Base-by-base conservation (phyloP, 2,888 invertebrate genomes). In the Leucoptera coffeella region DNA sequence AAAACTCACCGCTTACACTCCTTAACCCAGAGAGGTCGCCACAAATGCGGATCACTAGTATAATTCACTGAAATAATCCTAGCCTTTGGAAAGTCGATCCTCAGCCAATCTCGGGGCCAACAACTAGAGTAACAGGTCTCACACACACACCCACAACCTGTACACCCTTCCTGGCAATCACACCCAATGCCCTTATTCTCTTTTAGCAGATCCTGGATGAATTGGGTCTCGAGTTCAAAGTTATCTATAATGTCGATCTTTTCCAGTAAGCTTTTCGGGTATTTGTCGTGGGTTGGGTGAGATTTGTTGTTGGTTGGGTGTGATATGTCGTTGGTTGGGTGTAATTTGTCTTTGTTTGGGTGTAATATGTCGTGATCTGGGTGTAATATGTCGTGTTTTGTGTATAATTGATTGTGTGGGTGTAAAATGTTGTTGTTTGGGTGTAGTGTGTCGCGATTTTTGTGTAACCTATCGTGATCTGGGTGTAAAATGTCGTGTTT, bases 31-130 rank as follows among this genome's bases (percentile, higher is more conserved):
- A 82, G 50, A 1, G 83, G 82, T 28, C 83, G 69, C 85, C 87
- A 87, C 12, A 85, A 55, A 43, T 82, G 78, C 1, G 82, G 80
- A 39, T 85, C 84, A 2, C 89, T 86, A 0, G 86, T 83, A 43
- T 89, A 91, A 43, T 88, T 88, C 1, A 92, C 59, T 3, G 85
- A 85, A 13, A 92, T 76, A 1, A 92, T 78, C 22, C 92, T 73
- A 0, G 83, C 79, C 1, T 80, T 77, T 0, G 85, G 84, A 41
- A 82, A 82, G 45, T 92, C 91, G 20, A 75, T 46, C 0, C 84
- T 80, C 13, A 93, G 52, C 92, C 92, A 93, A 47, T 92, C 90
- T 31, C 78, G 71, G 0, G 91, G 91, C 90, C 90, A 91, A 43
- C 90, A 90, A 8, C 57, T 50, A 1, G 80, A 78, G 40, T 77